Conservation (phyloP, 1,140 invertebrate species). For the Protaetia brevitarsis region DNA sequence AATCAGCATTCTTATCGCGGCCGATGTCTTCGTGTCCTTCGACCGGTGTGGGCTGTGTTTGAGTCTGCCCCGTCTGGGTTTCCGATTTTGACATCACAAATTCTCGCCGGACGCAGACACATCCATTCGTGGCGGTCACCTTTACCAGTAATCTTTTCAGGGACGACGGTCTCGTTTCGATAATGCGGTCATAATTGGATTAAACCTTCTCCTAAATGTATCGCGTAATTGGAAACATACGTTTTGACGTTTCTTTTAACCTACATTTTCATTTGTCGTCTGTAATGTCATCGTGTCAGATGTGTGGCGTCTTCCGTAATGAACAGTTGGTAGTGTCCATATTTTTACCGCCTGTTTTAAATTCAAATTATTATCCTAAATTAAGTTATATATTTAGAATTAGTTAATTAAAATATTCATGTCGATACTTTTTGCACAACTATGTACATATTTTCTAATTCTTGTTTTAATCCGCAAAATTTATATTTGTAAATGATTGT, state of each 20-base stretch:
- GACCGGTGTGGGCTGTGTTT: not conserved
- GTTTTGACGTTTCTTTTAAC: conserved; percentile 12
- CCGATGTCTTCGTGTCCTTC: not conserved
- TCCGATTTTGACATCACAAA: conserved; percentile 12
- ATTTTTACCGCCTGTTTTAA: too few species aligned
- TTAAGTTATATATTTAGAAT: too few species aligned
- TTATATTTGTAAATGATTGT: too few species aligned
- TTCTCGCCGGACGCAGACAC: not conserved
- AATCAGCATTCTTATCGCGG: conserved; percentile 14
- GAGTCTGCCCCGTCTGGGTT: not conserved
- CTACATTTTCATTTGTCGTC: not conserved
- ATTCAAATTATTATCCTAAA: too few species aligned
- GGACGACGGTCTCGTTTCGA: not conserved
- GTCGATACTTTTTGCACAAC: too few species aligned
- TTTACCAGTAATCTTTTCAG: not conserved
- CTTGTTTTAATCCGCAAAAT: too few species aligned
- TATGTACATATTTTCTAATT: too few species aligned
- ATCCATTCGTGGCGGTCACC: not conserved
- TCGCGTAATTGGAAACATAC: not conserved
- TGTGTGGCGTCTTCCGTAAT: too few species aligned
- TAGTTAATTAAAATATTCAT: too few species aligned
- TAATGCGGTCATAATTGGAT: not conserved
- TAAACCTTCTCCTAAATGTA: not conserved
- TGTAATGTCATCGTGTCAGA: not conserved
- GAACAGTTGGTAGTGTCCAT: not conserved